Evolutionary conservation across 2,888 invertebrate species (phyloP), one percentile per base, ranked within the genome.

Genomic region (Alloplasta piceator): DNA sequence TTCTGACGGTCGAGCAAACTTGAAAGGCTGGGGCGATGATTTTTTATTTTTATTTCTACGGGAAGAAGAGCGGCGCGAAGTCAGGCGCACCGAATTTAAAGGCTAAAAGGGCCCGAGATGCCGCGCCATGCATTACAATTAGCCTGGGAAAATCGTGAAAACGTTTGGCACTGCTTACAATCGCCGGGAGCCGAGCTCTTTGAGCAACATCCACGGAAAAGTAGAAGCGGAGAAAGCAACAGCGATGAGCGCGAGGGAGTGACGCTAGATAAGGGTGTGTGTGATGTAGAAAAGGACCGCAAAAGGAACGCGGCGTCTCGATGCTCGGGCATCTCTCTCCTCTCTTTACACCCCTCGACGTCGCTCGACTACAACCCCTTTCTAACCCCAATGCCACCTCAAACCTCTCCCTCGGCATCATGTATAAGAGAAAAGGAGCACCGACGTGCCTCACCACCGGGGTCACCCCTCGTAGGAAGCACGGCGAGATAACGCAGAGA

Each of bases 41-140:
- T 26, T 26, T 26, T 26, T 26, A 26, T 26, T 26, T 26, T 26
- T 26, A 26, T 26, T 26, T 26, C 26, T 26, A 3, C 26, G 3
- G 4, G 68, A 50, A 48, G 58, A 68, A 72, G 50, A 58, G 43
- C 58, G 55, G 70, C 60, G 70, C 16, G 61, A 58, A 77, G 76
- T 41, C 68, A 75, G 77, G 82, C 78, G 83, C 73, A 72, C 48
- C 77, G 85, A 87, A 87, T 89, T 89, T 89, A 88, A 88, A 89
- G 88, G 88, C 88, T 88, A 88, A 90, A 88, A 87, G 90, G 86
- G 52, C 26, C 70, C 77, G 75, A 75, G 88, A 88, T 86, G 88
- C 89, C 88, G 1, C 88, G 90, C 89, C 89, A 89, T 91, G 91
- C 91, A 92, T 92, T 91, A 91, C 91, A 91, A 92, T 91, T 92